Percentiles rank a stretch among this genome's conserved stretches.
These are phyloP conservation scores for Mystacornis crossleyi DNA, from an alignment of 2,113 vertebrate genomes.

Conservation along the genomic window DNA sequence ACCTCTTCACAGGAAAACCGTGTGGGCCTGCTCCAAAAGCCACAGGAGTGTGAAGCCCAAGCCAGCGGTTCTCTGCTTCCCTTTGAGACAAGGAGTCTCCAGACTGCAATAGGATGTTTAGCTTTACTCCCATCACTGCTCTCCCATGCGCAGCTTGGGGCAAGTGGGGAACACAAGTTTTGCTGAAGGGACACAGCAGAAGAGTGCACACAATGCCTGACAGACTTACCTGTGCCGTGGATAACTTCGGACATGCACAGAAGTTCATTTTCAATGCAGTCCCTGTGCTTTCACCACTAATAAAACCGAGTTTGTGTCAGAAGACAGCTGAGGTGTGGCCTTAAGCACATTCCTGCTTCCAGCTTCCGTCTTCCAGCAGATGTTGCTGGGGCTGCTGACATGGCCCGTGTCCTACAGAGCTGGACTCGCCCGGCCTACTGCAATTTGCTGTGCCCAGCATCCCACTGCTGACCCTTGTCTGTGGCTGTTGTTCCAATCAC, in stretches of 20 bases:
- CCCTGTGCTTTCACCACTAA: neutral
- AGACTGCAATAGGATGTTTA: neutral
- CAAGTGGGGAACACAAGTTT: neutral
- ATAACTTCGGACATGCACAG: accelerated
- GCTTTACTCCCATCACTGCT: neutral
- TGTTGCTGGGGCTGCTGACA: neutral
- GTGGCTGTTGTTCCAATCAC: neutral
- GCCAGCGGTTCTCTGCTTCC: neutral
- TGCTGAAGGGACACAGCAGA: neutral
- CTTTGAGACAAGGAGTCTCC: neutral
- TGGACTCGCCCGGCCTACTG: neutral
- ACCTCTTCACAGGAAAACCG: neutral
- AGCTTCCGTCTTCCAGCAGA: neutral
- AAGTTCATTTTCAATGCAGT: neutral
- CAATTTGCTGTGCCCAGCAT: neutral
- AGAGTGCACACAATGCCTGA: neutral
- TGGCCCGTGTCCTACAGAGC: neutral
- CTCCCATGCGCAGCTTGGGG: neutral
- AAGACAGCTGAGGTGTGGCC: neutral
- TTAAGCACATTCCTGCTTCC: neutral
- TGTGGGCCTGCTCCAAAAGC: conserved; percentile 1
- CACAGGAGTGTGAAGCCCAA: neutral
- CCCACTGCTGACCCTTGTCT: neutral
- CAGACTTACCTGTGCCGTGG: neutral
- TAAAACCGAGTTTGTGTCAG: neutral